Evolutionary conservation across 2,113 vertebrate genomes (phyloP).

Genomic region (Apus apus): DNA sequence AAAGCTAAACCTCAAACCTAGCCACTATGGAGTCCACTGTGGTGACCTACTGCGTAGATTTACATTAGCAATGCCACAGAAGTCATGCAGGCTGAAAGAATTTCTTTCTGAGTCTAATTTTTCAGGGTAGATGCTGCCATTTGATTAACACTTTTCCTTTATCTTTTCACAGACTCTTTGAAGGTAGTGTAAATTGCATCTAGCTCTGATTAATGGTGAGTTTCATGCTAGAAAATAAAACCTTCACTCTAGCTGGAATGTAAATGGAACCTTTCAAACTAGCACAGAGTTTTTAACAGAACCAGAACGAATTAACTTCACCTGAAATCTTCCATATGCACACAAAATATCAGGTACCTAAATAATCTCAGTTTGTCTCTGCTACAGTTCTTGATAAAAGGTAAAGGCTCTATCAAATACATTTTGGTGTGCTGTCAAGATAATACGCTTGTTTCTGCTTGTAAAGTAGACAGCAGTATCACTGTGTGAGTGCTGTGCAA

Average conservation of each 20-base stretch:
- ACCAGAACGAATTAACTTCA: background rate
- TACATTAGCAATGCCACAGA: conserved; percentile 58
- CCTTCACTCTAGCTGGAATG: background rate
- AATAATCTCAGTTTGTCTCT: background rate
- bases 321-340: background rate
- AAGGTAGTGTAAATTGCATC: conserved; percentile 43
- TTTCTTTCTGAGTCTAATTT: conserved; percentile 58
- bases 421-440: background rate
- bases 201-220: conserved; percentile 45
- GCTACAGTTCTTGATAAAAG: background rate
- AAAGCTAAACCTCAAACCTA: conserved; percentile 43
- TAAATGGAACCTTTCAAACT: conserved; percentile 25
- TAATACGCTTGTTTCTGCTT: background rate
- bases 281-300: background rate
- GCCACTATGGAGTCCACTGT: conserved; percentile 20
- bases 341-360: background rate
- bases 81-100: conserved; percentile 59
- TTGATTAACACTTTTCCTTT: conserved; percentile 58
- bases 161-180: conserved; percentile 53
- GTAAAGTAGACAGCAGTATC: background rate
- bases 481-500: background rate
- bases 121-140: conserved; percentile 45
- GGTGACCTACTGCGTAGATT: conserved; percentile 55
- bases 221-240: conserved; percentile 37
- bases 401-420: background rate